Base-by-base conservation (phyloP, 2,113 vertebrate species). In the Gymnogyps californianus region DNA sequence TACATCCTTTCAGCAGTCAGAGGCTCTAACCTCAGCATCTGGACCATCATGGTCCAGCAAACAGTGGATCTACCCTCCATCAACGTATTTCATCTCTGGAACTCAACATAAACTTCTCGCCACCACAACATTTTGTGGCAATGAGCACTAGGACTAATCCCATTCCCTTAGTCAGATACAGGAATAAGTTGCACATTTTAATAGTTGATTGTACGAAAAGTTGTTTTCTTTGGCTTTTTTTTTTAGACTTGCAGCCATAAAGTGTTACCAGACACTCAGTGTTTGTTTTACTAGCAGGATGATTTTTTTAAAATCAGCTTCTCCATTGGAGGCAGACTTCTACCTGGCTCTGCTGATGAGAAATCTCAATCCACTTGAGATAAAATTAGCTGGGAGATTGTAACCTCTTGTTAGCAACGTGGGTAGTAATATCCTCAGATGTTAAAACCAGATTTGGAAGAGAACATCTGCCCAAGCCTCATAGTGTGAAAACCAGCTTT, bases 321-420 rank as follows among this genome's bases (percentile, higher is more conserved):
- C 44, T 87, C 32, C 14, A 9, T 52, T 64, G 36, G 32, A 93
- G 19, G 16, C 32, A 78, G 71, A 59, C 24, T 82, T 95, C 40
- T 34, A 90, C 49, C 28, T 6, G 16, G 32, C 62, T 64, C 74
- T 87, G 84, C 47, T 82, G 34, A 34, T 89, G 44, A 93, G 55
- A 93, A 94, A 72, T 79, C 49, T 76, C 65, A 76, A 36, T 87
- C 79, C 36, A 57, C 19, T 67, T 89, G 65, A 91, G 78, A 83
- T 72, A 96, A 94, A 97, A 89, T 94, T 91, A 95, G 20, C 69
- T 71, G 61, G n/a, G 57, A 87, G 62, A 52, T 55, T 67, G 38
- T 83, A 94, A 91, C 80, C 67, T 95, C 29, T 92, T 66, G 74
- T 72, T 82, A 89, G 38, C 78, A 72, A 49, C 0, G 13, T 87